phyloP scores from a whole-genome alignment of 2,888 invertebrate species.

The Acleris emargana region DNA sequence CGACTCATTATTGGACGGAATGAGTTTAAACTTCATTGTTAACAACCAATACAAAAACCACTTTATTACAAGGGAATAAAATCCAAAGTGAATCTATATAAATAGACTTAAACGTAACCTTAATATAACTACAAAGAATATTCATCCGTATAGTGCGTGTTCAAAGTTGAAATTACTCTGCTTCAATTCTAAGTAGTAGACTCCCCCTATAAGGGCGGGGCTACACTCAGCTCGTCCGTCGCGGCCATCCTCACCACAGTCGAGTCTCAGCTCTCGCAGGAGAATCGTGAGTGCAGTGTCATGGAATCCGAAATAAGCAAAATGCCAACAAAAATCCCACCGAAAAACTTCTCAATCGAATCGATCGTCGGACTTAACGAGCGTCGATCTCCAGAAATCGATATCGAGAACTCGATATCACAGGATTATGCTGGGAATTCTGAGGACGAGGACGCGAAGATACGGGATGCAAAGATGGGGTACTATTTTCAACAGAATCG shows the following conservation, averaged over 20 bases:
- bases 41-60: not conserved
- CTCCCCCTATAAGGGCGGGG: slow-evolving; percentile 27
- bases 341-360: slow-evolving; percentile 86
- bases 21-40: slow-evolving; percentile 25
- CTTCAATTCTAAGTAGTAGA: not conserved
- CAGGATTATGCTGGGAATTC: slow-evolving; percentile 65
- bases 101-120: not conserved
- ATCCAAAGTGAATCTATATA: not conserved
- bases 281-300: slow-evolving; percentile 37
- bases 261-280: slow-evolving; percentile 4
- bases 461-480: slow-evolving; percentile 70
- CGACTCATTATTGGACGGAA: slow-evolving; percentile 33
- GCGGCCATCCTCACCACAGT: not conserved
- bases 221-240: not conserved
- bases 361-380: slow-evolving; percentile 81
- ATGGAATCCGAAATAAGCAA: slow-evolving; percentile 78
- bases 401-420: slow-evolving; percentile 73
- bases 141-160: not conserved
- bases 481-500: slow-evolving; percentile 76
- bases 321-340: slow-evolving; percentile 76
- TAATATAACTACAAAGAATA: not conserved
- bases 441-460: slow-evolving; percentile 70
- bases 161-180: not conserved
- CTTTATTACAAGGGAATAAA: not conserved
- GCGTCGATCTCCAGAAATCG: slow-evolving; percentile 73